Evolutionary conservation across 2,797 vertebrate genomes (phyloP), one percentile per base, ranked within the genome.

Genomic region (Takifugu rubripes): DNA sequence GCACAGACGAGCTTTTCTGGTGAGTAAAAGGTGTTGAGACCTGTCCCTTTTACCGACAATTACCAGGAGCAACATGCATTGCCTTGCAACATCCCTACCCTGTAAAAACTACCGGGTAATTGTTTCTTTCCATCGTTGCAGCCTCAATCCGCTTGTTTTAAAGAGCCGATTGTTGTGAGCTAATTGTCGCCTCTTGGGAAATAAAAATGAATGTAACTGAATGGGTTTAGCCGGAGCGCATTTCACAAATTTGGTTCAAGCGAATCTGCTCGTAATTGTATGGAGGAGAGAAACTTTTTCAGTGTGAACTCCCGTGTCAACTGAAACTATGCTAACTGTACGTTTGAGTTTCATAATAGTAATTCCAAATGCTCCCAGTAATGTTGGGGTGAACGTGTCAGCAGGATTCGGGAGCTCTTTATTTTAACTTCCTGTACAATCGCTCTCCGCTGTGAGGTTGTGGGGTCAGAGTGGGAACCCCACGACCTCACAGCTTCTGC

Each of bases 121-220:
- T 65, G 60, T 70, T 55, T 60, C 29, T 36, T 66, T 53, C 6
- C 52, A 12, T 49, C 55, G 56, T 52, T 27, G 5, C 51, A 5
- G 5, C 26, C 54, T 47, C 59, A 79, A 64, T 76, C 43, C 27
- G 52, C 36, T 24, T 49, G 40, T 54, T 44, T 8, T 70, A 48
- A 67, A 61, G 66, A 42, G 55, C 5, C 25, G 6, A 57, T 69
- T 49, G 56, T 61, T 72, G 64, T 40, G 54, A 65, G 70, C 26
- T 76, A 67, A 79, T 78, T 76, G 68, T 63, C 5, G 69, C 66
- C 68, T 70, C 56, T 17, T 47, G 63, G 75, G 72, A 80, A 74
- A 80, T 59, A 24, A 68, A 21, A 58, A 64, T 33, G 70, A 70
- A 61, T 70, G 27, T 66, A 79, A 84, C 56, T 71, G 64, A 74